Conservation (phyloP, 92 coral and sea anemone species). For the Plumapathes pennacea region DNA sequence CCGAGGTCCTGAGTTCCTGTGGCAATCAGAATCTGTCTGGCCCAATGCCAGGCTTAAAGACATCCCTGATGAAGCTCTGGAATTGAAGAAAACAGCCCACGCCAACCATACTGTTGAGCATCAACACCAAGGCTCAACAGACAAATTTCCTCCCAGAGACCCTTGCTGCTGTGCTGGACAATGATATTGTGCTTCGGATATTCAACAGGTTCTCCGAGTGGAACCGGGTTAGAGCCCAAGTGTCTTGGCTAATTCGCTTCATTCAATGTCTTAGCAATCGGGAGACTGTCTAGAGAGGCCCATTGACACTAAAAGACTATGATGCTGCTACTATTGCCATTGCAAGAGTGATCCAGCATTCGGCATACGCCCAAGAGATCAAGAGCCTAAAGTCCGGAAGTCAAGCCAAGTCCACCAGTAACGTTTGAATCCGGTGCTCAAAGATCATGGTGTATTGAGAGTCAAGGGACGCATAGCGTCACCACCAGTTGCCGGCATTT, state of each 20-base stretch:
- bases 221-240: conserved; percentile 11
- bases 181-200: conserved; percentile 3
- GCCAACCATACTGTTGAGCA: conserved; percentile 7
- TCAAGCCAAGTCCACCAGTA: conserved; percentile 34
- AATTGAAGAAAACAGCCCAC: conserved; percentile 14
- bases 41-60: conserved; percentile 9
- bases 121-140: neutral
- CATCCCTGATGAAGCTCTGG: conserved; percentile 24
- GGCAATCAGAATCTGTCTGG: conserved; percentile 27
- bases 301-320: conserved; percentile 16
- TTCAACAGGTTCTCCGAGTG: conserved; percentile 27
- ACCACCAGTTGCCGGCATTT: conserved; percentile 16
- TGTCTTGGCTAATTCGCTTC: conserved; percentile 37
- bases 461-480: conserved; percentile 42
- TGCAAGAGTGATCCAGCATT: conserved; percentile 25
- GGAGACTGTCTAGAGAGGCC: neutral
- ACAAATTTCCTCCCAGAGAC: neutral
- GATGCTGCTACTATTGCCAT: conserved; percentile 37
- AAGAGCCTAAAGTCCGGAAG: conserved; percentile 30
- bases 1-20: conserved; percentile 41
- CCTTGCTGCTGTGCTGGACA: neutral
- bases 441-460: conserved; percentile 43
- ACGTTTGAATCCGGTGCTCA: conserved; percentile 32
- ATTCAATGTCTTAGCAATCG: conserved; percentile 1
- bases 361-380: conserved; percentile 31